Conservation (phyloP, 2,113 vertebrate species). For the Heterotilapia buettikoferi region DNA sequence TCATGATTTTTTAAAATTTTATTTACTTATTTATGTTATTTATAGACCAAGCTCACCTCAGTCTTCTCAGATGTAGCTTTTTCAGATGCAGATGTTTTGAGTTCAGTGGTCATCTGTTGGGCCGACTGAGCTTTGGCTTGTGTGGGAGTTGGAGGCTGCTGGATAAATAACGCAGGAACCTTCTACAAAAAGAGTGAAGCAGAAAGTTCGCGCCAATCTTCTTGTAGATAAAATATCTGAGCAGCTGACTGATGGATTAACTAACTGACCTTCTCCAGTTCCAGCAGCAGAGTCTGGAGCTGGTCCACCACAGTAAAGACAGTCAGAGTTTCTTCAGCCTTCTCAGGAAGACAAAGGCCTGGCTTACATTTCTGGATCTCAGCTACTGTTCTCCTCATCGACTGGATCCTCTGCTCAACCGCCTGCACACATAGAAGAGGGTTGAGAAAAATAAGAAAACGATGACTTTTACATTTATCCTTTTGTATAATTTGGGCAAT, state of each 20-base stretch:
- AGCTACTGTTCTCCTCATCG: conserved; percentile 79
- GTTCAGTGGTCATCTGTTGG: not conserved
- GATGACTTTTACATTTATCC: not conserved
- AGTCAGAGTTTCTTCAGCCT: conserved; percentile 70
- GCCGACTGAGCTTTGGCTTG: not conserved
- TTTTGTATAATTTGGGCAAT: not conserved
- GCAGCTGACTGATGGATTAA: fast-evolving
- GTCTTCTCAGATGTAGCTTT: not conserved
- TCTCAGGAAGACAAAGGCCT: conserved; percentile 73
- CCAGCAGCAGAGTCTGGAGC: conserved; percentile 74
- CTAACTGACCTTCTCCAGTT: conserved; percentile 76
- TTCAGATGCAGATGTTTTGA: not conserved
- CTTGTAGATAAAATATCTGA: too few species aligned
- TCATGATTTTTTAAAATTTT: fast-evolving
- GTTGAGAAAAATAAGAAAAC: not conserved
- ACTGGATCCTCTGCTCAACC: conserved; percentile 74
- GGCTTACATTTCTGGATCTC: conserved; percentile 79
- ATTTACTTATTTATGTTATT: not conserved
- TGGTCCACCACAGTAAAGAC: conserved; percentile 77
- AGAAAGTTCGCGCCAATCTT: not conserved
- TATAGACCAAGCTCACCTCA: not conserved
- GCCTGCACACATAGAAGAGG: conserved; percentile 44
- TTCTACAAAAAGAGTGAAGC: conserved; percentile 23
- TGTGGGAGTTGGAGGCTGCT: conserved; percentile 33
- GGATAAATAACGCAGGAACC: conserved; percentile 49